Evolutionary conservation across 2,797 vertebrate species (phyloP).

Genomic region (Moxostoma hubbsi): DNA sequence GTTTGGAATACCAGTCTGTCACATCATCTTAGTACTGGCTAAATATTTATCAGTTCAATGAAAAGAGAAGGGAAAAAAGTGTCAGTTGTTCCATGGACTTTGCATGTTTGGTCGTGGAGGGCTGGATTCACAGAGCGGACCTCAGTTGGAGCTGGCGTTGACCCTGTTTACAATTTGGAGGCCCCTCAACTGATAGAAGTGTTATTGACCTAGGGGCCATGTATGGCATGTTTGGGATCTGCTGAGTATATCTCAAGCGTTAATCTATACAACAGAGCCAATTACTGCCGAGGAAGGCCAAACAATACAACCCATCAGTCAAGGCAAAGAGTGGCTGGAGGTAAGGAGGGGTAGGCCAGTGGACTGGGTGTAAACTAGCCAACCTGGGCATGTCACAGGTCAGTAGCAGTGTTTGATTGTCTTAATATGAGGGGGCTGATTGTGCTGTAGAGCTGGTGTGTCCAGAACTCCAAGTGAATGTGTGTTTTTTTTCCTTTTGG

Average conservation of each 20-base stretch:
- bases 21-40: conserved; percentile 71
- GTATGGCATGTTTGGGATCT: conserved; percentile 83
- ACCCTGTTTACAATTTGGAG: conserved; percentile 82
- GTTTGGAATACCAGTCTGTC: conserved; percentile 79
- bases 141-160: conserved; percentile 68
- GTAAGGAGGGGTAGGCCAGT: conserved; percentile 73
- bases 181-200: conserved; percentile 78
- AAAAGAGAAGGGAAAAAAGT: conserved; percentile 52
- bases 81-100: conserved; percentile 64
- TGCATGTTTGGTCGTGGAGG: conserved; percentile 67
- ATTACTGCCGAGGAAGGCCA: conserved; percentile 81
- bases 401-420: conserved; percentile 78
- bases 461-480: conserved; percentile 75
- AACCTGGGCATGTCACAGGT: conserved; percentile 77
- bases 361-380: conserved; percentile 74
- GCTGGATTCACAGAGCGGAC: conserved; percentile 65
- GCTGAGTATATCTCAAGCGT: conserved; percentile 81
- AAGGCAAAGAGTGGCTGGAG: conserved; percentile 61
- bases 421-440: conserved; percentile 70
- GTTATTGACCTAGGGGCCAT: conserved; percentile 80
- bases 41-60: conserved; percentile 78
- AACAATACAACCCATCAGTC: conserved; percentile 84
- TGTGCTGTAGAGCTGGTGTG: conserved; percentile 62
- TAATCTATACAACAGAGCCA: conserved; percentile 82
- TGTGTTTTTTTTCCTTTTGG: conserved; percentile 78